phyloP scores from a whole-genome alignment of 2,113 vertebrate species.

The Pseudorhombus dupliciocellatus region DNA sequence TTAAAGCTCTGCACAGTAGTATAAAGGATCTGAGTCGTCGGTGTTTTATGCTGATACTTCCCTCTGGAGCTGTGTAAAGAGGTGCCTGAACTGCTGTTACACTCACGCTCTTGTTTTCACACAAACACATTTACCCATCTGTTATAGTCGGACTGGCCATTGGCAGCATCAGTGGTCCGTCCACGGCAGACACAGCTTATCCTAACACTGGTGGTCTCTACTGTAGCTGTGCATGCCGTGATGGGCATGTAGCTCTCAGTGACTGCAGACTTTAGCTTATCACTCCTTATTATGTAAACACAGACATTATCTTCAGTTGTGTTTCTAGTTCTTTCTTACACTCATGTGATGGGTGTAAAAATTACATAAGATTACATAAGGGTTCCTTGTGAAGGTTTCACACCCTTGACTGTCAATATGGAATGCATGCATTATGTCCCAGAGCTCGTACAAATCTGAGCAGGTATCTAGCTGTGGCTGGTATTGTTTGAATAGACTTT shows the following conservation, averaged over 20 bases:
- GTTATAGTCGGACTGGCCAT: background rate
- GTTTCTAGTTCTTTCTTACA: background rate
- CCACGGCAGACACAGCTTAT: background rate
- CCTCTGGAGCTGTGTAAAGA: background rate
- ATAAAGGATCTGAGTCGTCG: background rate
- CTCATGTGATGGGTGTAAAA: background rate
- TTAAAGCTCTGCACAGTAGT: background rate
- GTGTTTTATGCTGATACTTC: background rate
- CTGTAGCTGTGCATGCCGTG: background rate
- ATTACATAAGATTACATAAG: background rate
- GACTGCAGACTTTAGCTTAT: background rate
- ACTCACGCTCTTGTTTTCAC: background rate
- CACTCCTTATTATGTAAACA: background rate
- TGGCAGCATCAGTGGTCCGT: background rate
- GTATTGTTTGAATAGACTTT: background rate
- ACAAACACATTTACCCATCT: background rate
- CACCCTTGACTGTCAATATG: conserved; percentile 7
- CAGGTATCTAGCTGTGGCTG: background rate
- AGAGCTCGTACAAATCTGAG: background rate
- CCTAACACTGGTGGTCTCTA: background rate
- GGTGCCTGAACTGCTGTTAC: background rate
- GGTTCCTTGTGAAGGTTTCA: background rate
- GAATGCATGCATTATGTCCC: conserved; percentile 19
- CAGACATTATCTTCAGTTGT: background rate
- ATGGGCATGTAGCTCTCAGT: background rate